A percentile compares a stretch with the other conserved stretches of the same genome.
Evolutionary conservation across 2,113 vertebrate genomes (phyloP).

Genomic region (Sinocyclocheilus anshuiensis): DNA sequence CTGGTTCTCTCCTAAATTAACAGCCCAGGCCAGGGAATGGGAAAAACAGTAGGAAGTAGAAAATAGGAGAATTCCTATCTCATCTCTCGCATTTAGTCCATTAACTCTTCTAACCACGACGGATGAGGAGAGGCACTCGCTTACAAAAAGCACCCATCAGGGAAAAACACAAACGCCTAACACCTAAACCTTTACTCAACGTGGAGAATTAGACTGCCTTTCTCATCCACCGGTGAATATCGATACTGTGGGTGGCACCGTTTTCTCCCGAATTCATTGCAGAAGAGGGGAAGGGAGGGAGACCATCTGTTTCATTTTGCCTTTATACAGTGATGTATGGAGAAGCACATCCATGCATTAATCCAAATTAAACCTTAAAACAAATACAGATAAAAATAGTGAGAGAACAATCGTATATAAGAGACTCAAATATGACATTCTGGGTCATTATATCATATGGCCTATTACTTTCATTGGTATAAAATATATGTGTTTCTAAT

Average conservation of each 20-base stretch:
- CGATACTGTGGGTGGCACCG: conserved; percentile 49
- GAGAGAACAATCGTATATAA: not conserved
- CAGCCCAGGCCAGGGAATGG: conserved; percentile 60
- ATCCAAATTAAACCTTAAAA: conserved; percentile 19
- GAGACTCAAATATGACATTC: not conserved
- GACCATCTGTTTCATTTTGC: conserved; percentile 57
- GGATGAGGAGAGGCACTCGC: conserved; percentile 60
- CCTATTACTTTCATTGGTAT: not conserved
- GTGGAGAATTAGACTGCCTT: conserved; percentile 54
- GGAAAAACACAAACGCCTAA: conserved; percentile 55
- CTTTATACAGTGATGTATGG: conserved; percentile 49
- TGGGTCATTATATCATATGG: not conserved
- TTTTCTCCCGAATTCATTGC: conserved; percentile 40
- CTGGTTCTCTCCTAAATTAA: conserved; percentile 71
- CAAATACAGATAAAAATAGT: not conserved
- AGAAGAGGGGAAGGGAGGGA: conserved; percentile 43
- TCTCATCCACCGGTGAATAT: conserved; percentile 56
- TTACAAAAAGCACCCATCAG: conserved; percentile 57
- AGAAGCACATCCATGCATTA: conserved; percentile 44
- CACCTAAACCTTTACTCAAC: conserved; percentile 62
- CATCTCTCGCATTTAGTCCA: conserved; percentile 73
- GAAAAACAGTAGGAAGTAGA: conserved; percentile 70
- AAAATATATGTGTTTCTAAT: not conserved
- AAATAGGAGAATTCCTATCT: conserved; percentile 74
- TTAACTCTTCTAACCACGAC: conserved; percentile 69